These are phyloP conservation scores for Emmelina monodactyla DNA, from an alignment of 2,888 invertebrate species.

Conservation along the genomic window DNA sequence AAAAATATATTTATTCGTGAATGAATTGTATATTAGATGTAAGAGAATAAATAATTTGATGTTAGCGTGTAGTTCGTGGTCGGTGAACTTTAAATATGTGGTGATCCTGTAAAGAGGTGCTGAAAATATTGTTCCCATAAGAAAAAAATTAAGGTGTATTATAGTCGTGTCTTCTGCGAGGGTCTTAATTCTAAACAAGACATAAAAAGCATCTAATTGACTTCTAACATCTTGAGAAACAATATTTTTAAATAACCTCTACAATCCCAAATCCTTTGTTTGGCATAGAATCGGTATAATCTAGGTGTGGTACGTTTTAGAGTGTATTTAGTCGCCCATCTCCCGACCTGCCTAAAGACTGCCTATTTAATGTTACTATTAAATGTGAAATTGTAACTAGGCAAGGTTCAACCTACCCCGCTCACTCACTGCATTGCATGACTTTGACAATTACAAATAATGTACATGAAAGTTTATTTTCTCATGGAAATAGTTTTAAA, in stretches of 20 bases:
- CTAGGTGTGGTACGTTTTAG: conserved; percentile 34
- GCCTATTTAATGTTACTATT: conserved; percentile 59
- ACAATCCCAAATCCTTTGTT: conserved; percentile 23
- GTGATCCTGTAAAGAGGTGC: too few relatives aligned
- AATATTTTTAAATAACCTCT: conserved; percentile 6
- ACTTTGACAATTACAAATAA: conserved; percentile 19
- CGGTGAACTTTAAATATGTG: conserved; percentile 47
- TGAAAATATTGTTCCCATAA: too few relatives aligned
- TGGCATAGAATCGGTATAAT: conserved; percentile 26
- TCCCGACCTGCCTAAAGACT: conserved; percentile 68
- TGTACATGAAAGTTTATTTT: too few relatives aligned
- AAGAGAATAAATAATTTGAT: conserved; percentile 31
- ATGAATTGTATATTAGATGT: conserved; percentile 25
- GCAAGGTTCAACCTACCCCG: conserved; percentile 50
- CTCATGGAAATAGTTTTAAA: too few relatives aligned
- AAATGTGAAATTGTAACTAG: conserved; percentile 29
- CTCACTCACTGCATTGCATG: conserved; percentile 41
- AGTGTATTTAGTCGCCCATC: conserved; percentile 55
- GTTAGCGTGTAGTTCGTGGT: conserved; percentile 57
- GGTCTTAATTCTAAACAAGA: too few relatives aligned
- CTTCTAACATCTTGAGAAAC: too few relatives aligned
- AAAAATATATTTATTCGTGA: conserved; percentile 25
- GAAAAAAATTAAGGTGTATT: too few relatives aligned
- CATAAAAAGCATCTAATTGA: too few relatives aligned
- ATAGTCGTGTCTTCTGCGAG: too few relatives aligned